Base-by-base conservation (phyloP, 35 echinoderm and acorn worm genomes). In the Chiridota heheva region DNA sequence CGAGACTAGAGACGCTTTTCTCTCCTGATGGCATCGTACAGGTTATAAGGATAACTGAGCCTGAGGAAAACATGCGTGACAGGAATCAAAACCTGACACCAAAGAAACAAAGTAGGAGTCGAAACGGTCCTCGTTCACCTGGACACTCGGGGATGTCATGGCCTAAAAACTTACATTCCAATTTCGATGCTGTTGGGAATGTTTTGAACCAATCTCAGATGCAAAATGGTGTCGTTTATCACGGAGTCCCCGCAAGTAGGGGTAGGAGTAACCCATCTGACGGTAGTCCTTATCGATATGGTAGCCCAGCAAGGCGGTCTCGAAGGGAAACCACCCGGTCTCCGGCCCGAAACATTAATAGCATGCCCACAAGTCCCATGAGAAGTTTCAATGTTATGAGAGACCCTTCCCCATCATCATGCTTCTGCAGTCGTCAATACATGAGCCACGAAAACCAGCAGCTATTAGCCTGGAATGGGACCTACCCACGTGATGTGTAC, bases 401-500 rank as follows among this genome's bases (percentile, higher is more conserved):
- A 61, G 88, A 46, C 70, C 63, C 36, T 82, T 84, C 40, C 46
- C 87, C 36, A 61, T 88, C 75, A 71, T 79, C 77, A 46, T 84
- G 59, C 47, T 41, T 51, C 51, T 60, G 72, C n/a, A 70, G 42
- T 42, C 77, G 78, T 63, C 77, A 82, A 38, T 73, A 62, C 49
- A 70, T 79, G 32, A 81, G 62, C 42, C 36, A 60, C 4, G 60
- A 58, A 35, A 68, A 84, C 31, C 90, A 93, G 15, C 87, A 86
- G 24, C 65, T 96, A 6, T 64, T 96, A 16, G 92, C 92, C 7
- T 96, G 92, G 92, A 96, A 96, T 63, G 92, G 92, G 7, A 86
- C 88, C n/a, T 90, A 86, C 61, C 92, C 92, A 0, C 82, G 92
- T 5, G 92, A 96, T 40, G 88, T 96, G 26, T 96, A 86, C 78